A percentile compares a stretch with the other conserved stretches of the same genome.
phyloP scores from a whole-genome alignment of 64 coral and sea anemone genomes.

The Actinia equina region DNA sequence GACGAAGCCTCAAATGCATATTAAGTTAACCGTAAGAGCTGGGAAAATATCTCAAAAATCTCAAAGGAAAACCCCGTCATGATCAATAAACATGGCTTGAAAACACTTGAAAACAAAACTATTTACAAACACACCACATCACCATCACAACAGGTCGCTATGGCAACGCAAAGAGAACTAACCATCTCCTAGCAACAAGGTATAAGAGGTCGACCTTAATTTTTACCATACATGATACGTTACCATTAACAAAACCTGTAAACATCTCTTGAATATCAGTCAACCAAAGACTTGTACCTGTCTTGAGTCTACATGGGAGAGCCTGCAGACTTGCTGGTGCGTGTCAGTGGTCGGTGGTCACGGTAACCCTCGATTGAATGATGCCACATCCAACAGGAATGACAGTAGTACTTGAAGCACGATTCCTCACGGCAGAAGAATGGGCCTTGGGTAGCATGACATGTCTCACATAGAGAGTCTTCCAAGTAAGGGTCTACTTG shows the following conservation, averaged over 20 bases:
- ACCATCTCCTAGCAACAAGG: background rate
- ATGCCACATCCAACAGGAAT: constrained; percentile 98
- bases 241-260: background rate
- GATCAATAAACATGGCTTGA: background rate
- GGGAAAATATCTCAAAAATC: background rate
- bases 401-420: constrained; percentile 98
- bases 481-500: constrained; percentile 99
- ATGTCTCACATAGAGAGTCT: constrained; percentile 93
- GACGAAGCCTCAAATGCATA: too few relatives aligned
- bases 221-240: background rate
- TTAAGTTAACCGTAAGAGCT: background rate
- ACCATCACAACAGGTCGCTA: background rate
- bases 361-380: constrained; percentile 97
- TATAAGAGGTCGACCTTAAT: background rate
- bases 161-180: background rate
- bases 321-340: constrained; percentile 48
- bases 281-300: background rate
- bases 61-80: background rate
- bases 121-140: background rate
- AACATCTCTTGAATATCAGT: background rate
- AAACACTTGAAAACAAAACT: background rate
- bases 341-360: constrained; percentile 75
- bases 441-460: constrained; percentile 86
- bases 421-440: constrained; percentile 94
- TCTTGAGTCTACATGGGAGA: background rate